Evolutionary conservation across 2,888 invertebrate genomes (phyloP), one percentile per base, ranked within the genome.

Genomic region (Acleris sparsana): DNA sequence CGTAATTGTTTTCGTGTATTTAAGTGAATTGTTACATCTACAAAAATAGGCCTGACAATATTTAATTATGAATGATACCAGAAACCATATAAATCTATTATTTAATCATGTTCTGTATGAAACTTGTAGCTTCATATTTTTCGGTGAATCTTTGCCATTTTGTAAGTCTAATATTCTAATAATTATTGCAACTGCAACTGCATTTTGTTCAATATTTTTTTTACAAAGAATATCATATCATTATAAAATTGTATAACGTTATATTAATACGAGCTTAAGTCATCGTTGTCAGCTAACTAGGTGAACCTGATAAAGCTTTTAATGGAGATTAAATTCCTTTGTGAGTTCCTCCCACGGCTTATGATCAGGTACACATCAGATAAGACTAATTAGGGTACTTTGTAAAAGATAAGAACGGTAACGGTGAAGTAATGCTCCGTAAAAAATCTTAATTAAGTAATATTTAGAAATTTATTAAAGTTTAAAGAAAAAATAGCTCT

Each of bases 261-360:
- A 60, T 65, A 49, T 64, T 64, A 63, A 53, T 18, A 55, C n/a
- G 43, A 55, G 65, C 65, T 65, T 65, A 65, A 44, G 65, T 44
- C 55, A 56, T 60, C 64, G 44, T 60, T 65, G 65, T 65, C 60
- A 65, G 44, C 52, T 64, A 65, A 53, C 60, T 65, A 29, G 64
- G 64, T 60, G 44, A 55, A 52, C 52, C 65, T 56, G 65, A 65
- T 65, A 65, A 61, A 53, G 58, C 57, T 63, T 59, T 60, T 61
- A 61, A 65, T 65, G 60, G n/a, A 65, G 60, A 61, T 65, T 61
- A 65, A 49, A 65, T 55, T 56, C 60, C 65, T 60, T 65, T 65
- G 60, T 56, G 22, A 52, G 60, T 56, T 61, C 60, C 60, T 65
- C 65, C 65, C 65, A 65, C 65, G 65, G 64, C 25, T 64, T 49